These are phyloP conservation scores for Caenorhabditis doughertyi DNA, from an alignment of 2,888 invertebrate genomes.

Conservation along the genomic window DNA sequence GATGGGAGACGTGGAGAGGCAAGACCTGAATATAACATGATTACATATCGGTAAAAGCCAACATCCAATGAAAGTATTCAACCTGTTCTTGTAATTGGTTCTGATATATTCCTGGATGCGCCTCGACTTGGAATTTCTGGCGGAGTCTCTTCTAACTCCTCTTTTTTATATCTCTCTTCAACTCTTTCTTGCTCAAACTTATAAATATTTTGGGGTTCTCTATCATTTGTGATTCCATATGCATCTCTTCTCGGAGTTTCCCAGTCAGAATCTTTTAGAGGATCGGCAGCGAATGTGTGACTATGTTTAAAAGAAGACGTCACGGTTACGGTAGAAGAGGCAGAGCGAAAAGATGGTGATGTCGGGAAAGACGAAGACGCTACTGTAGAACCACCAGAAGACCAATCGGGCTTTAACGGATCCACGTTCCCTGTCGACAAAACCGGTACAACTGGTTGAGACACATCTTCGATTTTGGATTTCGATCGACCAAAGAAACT, in stretches of 20 bases:
- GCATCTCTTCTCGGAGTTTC: conserved; percentile 31
- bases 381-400: not conserved
- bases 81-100: conserved; percentile 12
- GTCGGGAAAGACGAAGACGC: not conserved
- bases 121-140: conserved; percentile 50
- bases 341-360: conserved; percentile 1
- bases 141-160: conserved; percentile 16
- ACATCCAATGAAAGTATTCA: no score
- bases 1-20: conserved; percentile 34
- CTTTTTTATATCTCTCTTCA: not conserved
- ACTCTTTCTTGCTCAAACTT: conserved; percentile 14
- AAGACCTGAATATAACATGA: not conserved
- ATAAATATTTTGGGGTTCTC: conserved; percentile 42
- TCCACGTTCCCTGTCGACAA: conserved; percentile 10
- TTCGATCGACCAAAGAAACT: conserved; percentile 32
- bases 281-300: conserved; percentile 31
- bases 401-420: conserved; percentile 50
- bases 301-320: conserved; percentile 30
- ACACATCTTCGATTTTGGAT: conserved; percentile 37
- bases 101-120: conserved; percentile 15
- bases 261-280: conserved; percentile 23
- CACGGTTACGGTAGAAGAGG: conserved; percentile 27
- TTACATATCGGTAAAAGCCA: no score
- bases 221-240: conserved; percentile 4
- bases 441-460: conserved; percentile 17